Percentiles rank a stretch among this genome's conserved stretches.
Conservation (phyloP, 1,140 invertebrate species). For the Apis mellifera region Amel_HAv3.1 CM009936.2:17113001-17113500, state of each 20-base stretch:
- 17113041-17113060: slow-evolving; percentile 76
- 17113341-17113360: too few relatives aligned
- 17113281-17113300: neutral
- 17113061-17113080: slow-evolving; percentile 74
- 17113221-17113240: slow-evolving; percentile 77
- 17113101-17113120: slow-evolving; percentile 78
- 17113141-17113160: slow-evolving; percentile 65
- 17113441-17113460: too few relatives aligned
- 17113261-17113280: too few relatives aligned
- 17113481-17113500: too few relatives aligned
- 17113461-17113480: too few relatives aligned
- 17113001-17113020: too few relatives aligned
- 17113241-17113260: slow-evolving; percentile 45
- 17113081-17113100: slow-evolving; percentile 69
- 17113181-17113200: slow-evolving; percentile 81
- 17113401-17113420: too few relatives aligned
- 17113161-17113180: slow-evolving; percentile 78
- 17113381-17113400: too few relatives aligned
- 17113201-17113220: slow-evolving; percentile 78
- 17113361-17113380: neutral
- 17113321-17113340: slow-evolving; percentile 9
- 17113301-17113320: neutral
- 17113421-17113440: too few relatives aligned
- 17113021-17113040: slow-evolving; percentile 54
- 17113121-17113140: slow-evolving; percentile 73